phyloP scores from a whole-genome alignment of 2,888 invertebrate genomes.

The Linyphia triangularis region DNA sequence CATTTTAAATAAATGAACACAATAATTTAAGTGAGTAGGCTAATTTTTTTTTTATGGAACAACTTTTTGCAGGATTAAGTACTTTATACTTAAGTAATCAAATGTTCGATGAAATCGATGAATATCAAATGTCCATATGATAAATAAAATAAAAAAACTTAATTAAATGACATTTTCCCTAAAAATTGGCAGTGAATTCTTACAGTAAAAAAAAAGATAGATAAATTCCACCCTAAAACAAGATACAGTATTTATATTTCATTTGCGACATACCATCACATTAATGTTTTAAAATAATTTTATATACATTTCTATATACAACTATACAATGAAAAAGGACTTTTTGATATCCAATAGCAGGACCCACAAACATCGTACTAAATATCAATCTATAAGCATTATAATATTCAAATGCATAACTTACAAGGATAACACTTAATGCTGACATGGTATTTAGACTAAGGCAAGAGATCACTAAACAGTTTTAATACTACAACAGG shows the following conservation, averaged over 20 bases:
- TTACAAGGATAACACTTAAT: not conserved
- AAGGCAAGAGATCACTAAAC: not conserved
- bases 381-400: not conserved
- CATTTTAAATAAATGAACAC: too few species aligned
- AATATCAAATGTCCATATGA: too few species aligned
- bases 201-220: not conserved
- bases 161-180: constrained; percentile 11
- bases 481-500: not conserved
- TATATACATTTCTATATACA: constrained; percentile 49
- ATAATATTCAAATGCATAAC: not conserved
- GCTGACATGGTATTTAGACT: not conserved
- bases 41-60: too few species aligned
- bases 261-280: not conserved
- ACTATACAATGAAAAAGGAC: constrained; percentile 21
- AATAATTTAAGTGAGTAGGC: too few species aligned
- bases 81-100: too few species aligned
- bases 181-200: constrained; percentile 46
- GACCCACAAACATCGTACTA: not conserved
- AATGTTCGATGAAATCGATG: too few species aligned
- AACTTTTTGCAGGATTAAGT: too few species aligned
- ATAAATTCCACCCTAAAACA: not conserved
- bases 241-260: not conserved
- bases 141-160: constrained; percentile 1
- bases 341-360: not conserved
- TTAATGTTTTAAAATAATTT: constrained; percentile 46